A percentile compares a stretch with the other conserved stretches of the same genome.
Conservation (phyloP, 2,888 invertebrate genomes). For the Psylliodes chrysocephalus region DNA sequence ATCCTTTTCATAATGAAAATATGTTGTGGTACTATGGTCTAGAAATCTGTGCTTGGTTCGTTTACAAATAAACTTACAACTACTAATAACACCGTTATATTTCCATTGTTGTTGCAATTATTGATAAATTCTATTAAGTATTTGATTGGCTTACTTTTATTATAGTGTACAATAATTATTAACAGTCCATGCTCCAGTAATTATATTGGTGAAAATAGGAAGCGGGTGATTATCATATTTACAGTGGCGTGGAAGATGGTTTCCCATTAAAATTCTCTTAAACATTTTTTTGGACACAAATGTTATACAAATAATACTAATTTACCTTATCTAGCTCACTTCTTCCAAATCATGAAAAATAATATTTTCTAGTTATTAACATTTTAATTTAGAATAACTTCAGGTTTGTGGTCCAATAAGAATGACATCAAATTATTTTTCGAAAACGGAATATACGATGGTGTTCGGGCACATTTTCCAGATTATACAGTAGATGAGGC, state of each 20-base stretch:
- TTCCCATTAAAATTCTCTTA: too few relatives aligned
- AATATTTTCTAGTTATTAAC: too few relatives aligned
- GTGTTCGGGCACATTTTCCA: too few relatives aligned
- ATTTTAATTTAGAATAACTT: too few relatives aligned
- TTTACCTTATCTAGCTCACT: too few relatives aligned
- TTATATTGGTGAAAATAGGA: background rate
- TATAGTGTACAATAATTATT: background rate
- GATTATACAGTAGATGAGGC: too few relatives aligned
- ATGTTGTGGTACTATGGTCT: conserved; percentile 24
- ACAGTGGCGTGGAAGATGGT: background rate
- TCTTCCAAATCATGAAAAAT: too few relatives aligned
- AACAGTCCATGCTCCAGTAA: background rate
- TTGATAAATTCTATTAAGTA: conserved; percentile 21
- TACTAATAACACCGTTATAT: conserved; percentile 15
- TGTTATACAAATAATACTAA: too few relatives aligned
- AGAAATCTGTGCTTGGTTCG: conserved; percentile 22
- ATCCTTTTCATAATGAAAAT: conserved; percentile 18
- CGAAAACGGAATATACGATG: too few relatives aligned
- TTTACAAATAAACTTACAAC: background rate
- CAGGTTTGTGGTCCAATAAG: too few relatives aligned
- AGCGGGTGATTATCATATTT: background rate
- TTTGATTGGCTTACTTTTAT: background rate
- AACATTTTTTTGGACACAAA: too few relatives aligned
- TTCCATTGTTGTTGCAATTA: conserved; percentile 21
- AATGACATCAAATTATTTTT: too few relatives aligned